Evolutionary conservation across 2,113 vertebrate genomes (phyloP), one percentile per base, ranked within the genome.

Genomic region (Callipepla squamata): DNA sequence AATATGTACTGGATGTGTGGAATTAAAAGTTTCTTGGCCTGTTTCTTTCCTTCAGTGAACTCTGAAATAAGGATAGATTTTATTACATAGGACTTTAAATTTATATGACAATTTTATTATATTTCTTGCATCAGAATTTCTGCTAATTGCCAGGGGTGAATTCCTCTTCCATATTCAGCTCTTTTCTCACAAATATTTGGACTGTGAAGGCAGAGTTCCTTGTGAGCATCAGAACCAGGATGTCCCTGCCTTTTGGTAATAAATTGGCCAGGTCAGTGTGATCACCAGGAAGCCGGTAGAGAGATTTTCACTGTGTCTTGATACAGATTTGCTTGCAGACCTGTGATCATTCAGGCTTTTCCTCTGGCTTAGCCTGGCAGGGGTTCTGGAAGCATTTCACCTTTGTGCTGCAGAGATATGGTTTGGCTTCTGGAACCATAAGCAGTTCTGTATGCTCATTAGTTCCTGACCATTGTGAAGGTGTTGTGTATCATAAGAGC

Each of bases 91-190:
- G 75, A 32, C 16, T 68, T 53, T 58, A 15, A 10, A 72, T 93
- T 81, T 89, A 73, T 59, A 59, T n/a, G 63, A 85, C 69, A 32
- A 77, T 90, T 67, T 50, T 21, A 48, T 68, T 79, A 8, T 80
- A 94, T 92, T 93, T 90, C 44, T 89, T 84, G 73, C 42, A 44
- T 83, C 66, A 84, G 6, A 5, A 18, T 84, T 78, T 93, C 86
- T 89, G 44, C 42, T 87, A 89, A 81, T 86, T 93, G 65, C 40
- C 66, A 81, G 69, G 66, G 93, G 38, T 55, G 2, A 92, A 92
- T 85, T 91, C 28, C 25, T 82, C 9, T 89, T 89, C 45, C 45
- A 19, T 15, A 42, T 61, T 78, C 61, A 86, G 38, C 50, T 61
- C 2, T 0, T 87, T 69, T 59, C 51, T 62, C 36, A 45, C 66